Percentiles rank a stretch among this genome's conserved stretches.
phyloP scores from a whole-genome alignment of 2,113 vertebrate genomes.

The Vanacampus margaritifer region DNA sequence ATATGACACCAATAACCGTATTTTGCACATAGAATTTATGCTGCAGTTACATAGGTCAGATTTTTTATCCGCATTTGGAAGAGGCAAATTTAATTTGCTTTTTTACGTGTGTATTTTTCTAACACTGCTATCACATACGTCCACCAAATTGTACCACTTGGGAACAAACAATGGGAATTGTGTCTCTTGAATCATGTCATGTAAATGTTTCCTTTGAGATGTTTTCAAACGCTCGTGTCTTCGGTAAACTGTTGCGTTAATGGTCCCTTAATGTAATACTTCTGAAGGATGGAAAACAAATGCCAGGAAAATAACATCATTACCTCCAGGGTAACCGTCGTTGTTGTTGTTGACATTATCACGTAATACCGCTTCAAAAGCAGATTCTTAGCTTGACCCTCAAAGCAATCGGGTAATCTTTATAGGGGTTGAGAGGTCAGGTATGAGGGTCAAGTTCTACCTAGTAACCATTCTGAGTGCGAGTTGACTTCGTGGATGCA shows the following conservation, averaged over 20 bases:
- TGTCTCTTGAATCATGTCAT: neutral
- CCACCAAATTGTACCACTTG: neutral
- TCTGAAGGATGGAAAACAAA: neutral
- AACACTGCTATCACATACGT: neutral
- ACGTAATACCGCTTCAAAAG: slow-evolving; percentile 8
- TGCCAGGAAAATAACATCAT: neutral
- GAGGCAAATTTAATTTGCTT: too few species aligned
- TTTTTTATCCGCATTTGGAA: neutral
- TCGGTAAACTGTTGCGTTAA: neutral
- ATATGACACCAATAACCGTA: too few species aligned
- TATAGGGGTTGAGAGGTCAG: slow-evolving; percentile 15
- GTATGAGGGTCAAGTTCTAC: slow-evolving; percentile 15
- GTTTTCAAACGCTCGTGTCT: neutral
- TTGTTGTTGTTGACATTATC: slow-evolving; percentile 18
- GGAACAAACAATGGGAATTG: neutral
- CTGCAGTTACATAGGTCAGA: neutral
- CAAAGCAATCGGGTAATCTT: slow-evolving; percentile 5
- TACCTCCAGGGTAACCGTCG: neutral
- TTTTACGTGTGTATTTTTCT: neutral
- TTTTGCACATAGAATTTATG: neutral
- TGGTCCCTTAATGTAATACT: neutral
- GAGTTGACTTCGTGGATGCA: neutral
- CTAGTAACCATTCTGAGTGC: neutral
- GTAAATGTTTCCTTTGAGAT: neutral
- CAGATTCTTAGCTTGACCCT: slow-evolving; percentile 16